Conservation (phyloP, 2,797 vertebrate species). For the Peromyscus melanophrys region DNA sequence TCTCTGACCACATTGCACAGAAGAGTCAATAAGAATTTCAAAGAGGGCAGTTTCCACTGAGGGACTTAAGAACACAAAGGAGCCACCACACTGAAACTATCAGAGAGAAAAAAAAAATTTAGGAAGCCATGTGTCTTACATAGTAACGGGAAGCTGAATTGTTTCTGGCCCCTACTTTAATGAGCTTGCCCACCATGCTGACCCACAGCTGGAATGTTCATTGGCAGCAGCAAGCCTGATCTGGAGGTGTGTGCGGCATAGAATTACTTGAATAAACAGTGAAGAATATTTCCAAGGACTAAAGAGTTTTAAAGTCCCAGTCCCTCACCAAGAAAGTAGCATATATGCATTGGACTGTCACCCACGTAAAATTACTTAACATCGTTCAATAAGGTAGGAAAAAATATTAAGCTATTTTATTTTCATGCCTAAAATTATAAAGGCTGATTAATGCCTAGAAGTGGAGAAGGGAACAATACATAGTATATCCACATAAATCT, state of each 20-base stretch:
- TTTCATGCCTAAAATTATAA: constrained; percentile 89
- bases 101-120: constrained; percentile 81
- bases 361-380: constrained; percentile 92
- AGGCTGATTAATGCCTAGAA: constrained; percentile 89
- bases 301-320: constrained; percentile 85
- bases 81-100: constrained; percentile 90
- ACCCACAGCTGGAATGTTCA: constrained; percentile 95
- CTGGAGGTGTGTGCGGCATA: constrained; percentile 92
- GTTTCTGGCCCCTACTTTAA: constrained; percentile 89
- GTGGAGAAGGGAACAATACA: constrained; percentile 85
- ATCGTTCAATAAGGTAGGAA: constrained; percentile 97
- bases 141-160: constrained; percentile 87
- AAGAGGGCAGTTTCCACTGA: constrained; percentile 93
- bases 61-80: constrained; percentile 92
- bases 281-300: constrained; percentile 91
- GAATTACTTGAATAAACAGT: constrained; percentile 93
- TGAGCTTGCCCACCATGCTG: constrained; percentile 94
- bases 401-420: constrained; percentile 90
- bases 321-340: constrained; percentile 86
- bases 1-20: constrained; percentile 87
- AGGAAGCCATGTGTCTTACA: constrained; percentile 85
- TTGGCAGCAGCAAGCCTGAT: constrained; percentile 90
- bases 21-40: constrained; percentile 92
- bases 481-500: constrained; percentile 88
- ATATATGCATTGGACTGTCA: constrained; percentile 93